phyloP scores from a whole-genome alignment of 2,888 invertebrate species.

The Clepsis dumicolana region DNA sequence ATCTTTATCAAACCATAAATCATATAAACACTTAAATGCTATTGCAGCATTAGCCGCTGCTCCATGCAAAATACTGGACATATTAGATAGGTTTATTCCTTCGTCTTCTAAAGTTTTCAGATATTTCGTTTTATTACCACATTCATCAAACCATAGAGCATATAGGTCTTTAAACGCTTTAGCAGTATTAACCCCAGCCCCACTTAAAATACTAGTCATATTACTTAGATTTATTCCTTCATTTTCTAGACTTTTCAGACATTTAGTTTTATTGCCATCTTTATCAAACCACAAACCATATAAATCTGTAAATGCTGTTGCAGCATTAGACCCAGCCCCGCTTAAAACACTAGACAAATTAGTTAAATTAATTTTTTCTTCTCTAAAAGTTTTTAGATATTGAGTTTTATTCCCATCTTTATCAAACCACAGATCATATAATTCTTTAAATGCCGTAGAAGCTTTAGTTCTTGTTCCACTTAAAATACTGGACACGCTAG shows the following conservation, averaged over 20 bases:
- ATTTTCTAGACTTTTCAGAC: not conserved
- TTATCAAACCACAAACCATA: not conserved
- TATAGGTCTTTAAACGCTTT: not conserved
- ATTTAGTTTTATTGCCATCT: not conserved
- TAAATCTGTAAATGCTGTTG: not conserved
- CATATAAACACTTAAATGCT: constrained; percentile 55
- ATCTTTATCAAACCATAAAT: constrained; percentile 53
- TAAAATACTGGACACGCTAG: not conserved
- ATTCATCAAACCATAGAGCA: not conserved
- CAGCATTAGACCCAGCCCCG: not conserved
- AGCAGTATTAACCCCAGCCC: not conserved
- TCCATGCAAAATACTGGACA: constrained; percentile 53
- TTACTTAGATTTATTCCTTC: not conserved
- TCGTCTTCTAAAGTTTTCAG: no score
- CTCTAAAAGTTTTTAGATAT: not conserved
- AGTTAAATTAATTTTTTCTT: not conserved
- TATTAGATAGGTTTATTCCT: constrained; percentile 41
- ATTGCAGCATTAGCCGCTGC: constrained; percentile 51
- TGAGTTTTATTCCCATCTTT: not conserved
- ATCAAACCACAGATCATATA: not conserved
- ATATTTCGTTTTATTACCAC: no score
- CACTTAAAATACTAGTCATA: not conserved
- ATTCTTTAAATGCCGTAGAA: not conserved
- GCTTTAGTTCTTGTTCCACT: not conserved
- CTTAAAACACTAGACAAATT: not conserved